Evolutionary conservation across 1,140 invertebrate species (phyloP).

Genomic region (Portunus trituberculatus): DNA sequence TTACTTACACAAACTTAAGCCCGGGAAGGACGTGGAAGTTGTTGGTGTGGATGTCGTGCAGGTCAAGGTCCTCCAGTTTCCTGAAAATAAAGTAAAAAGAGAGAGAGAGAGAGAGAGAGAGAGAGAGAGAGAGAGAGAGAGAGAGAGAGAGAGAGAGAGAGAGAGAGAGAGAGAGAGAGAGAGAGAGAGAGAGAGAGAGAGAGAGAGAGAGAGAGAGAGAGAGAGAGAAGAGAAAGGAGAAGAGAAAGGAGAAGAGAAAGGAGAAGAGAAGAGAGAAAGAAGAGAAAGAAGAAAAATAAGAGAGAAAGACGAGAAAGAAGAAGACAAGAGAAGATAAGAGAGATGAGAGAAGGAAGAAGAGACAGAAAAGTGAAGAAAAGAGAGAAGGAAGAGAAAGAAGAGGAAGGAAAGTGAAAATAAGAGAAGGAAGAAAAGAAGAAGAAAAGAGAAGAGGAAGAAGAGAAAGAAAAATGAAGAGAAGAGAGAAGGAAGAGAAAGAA

Average conservation of each 20-base stretch:
- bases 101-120: not conserved
- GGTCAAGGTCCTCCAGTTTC: constrained; percentile 77
- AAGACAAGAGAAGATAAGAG: no score
- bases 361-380: no score
- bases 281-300: not conserved
- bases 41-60: constrained; percentile 82
- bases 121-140: not conserved
- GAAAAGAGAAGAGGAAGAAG: no score
- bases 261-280: not conserved
- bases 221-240: not conserved
- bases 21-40: constrained; percentile 82
- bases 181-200: not conserved
- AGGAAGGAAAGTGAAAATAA: not conserved
- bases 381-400: no score
- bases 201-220: not conserved
- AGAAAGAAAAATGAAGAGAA: no score
- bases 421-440: not conserved
- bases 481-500: no score
- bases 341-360: no score
- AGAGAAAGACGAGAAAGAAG: not conserved
- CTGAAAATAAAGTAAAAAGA: constrained; percentile 68
- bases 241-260: no score
- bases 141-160: not conserved
- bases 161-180: constrained; percentile 7
- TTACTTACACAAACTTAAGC: constrained; percentile 76